Base-by-base conservation (phyloP, 53 echinoderm and acorn worm genomes). In the Apostichopus leukothele region DNA sequence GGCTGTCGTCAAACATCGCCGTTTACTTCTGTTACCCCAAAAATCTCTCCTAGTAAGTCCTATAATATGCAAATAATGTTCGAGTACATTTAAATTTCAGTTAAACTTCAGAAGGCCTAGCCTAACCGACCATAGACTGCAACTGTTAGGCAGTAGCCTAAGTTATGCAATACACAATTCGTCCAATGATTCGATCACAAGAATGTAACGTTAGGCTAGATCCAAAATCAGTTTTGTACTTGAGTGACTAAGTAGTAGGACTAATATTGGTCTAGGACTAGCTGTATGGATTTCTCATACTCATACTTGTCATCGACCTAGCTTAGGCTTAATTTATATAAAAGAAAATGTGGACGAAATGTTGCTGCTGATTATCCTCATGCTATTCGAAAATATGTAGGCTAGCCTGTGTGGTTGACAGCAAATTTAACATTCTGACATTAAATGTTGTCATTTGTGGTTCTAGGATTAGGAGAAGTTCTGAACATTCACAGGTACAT, bases 1-100 rank as follows among this genome's bases (percentile, higher is more conserved):
- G 76, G 89, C 84, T 90, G 96, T 95, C 91, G 93, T 88, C 94
- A 97, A 86, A 94, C 93, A 75, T 97, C 98, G 21, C 93, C 98
- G 20, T 97, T 97, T 94, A 91, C 93, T 60, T 93, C 95, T 86
- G 93, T 97, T 73, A 84, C 98, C 7, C 95, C 98, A 16, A 92
- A 90, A 86, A 92, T 95, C 75, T 94, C 94, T 68, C 93, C 96
- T 54, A 94, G 96, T 96, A 91, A 93, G 93, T 57, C 57, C 18
- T 23, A 59, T 60, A 53, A 23, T 75, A 52, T 20, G 18, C 79
- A 11, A 74, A 75, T 75, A 74, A 74, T 51, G 51, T 6, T 16
- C 55, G 22, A 74, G 75, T 53, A 22, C 66, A 16, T 76, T 88
- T 67, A 88, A 66, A 88, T 60, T 14, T 76, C 68, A 71, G 88